Evolutionary conservation across 2,888 invertebrate genomes (phyloP), one percentile per base, ranked within the genome.

Genomic region (Scaptomyza reducta): DNA sequence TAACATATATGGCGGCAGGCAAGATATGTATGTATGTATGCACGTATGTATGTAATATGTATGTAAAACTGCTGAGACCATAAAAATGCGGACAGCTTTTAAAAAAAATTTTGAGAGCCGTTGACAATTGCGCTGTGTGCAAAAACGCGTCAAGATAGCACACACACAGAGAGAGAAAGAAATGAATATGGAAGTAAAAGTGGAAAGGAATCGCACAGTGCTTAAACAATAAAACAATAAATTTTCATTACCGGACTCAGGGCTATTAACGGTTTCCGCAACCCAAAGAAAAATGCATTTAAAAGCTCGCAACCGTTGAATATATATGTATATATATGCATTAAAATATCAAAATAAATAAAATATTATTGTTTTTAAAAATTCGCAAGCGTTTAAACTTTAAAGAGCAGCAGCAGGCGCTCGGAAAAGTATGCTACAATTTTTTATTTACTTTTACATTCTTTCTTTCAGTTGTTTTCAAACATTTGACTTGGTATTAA

Each of bases 141-240:
- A 58, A 46, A 77, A 77, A 45, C 64, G 79, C 79, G 66, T 80
- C 64, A 75, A 75, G 65, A 65, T 75, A 75, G 74, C 74, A 68
- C 40, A 35, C 40, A 40, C 40, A 16, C 10, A 40, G 9, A 16
- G 3, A 14, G 50, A 13, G 46, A 49, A 53, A 50, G 29, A n/a
- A 18, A 35, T 47, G 42, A n/a, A 11, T 35, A 22, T 14, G 31
- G 56, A 40, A 45, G 6, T 54, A 5, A 22, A 27, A 45, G 6
- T 56, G 6, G 25, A 27, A 25, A 35, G 44, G 49, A 60, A 44
- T 40, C 27, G 56, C 62, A 44, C 53, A 50, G 73, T 77, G 70
- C 68, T 88, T 87, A 82, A 82, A 80, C 81, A 88, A 88, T 81
- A 81, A 81, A 87, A 88, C 87, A 83, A 88, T 82, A 82, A 88